phyloP scores from a whole-genome alignment of 2,888 invertebrate species.

The Electrophaes corylata region DNA sequence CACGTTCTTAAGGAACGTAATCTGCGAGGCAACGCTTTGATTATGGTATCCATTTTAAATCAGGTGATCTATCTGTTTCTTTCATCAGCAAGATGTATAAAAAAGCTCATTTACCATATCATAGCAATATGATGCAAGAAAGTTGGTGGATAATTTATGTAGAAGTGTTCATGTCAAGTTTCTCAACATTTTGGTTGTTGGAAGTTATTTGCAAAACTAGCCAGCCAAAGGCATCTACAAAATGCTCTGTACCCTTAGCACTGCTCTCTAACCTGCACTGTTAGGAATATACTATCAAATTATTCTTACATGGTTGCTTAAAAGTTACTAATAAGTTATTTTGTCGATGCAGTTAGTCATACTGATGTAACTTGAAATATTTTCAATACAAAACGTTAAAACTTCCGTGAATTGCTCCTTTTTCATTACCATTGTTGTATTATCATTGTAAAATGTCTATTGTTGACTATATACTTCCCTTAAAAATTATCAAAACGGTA shows the following conservation, averaged over 20 bases:
- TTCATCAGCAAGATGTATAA: too few species aligned
- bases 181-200: not conserved
- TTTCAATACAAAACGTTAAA: not conserved
- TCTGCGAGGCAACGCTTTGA: too few species aligned
- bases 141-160: not conserved
- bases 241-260: not conserved
- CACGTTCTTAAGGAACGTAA: too few species aligned
- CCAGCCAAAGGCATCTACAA: slow-evolving; percentile 7
- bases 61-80: too few species aligned
- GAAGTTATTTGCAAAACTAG: slow-evolving; percentile 12
- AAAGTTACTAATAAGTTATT: not conserved
- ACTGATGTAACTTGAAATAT: not conserved
- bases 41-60: too few species aligned
- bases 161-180: not conserved
- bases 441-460: too few species aligned
- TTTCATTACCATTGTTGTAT: too few species aligned
- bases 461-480: too few species aligned
- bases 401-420: too few species aligned
- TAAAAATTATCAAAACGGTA: too few species aligned
- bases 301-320: not conserved
- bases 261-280: too few species aligned
- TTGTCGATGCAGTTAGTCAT: not conserved
- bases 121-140: not conserved
- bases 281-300: not conserved
- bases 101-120: too few species aligned